Evolutionary conservation across 2,797 vertebrate genomes (phyloP).

Genomic region (Scolopax rusticola): DNA sequence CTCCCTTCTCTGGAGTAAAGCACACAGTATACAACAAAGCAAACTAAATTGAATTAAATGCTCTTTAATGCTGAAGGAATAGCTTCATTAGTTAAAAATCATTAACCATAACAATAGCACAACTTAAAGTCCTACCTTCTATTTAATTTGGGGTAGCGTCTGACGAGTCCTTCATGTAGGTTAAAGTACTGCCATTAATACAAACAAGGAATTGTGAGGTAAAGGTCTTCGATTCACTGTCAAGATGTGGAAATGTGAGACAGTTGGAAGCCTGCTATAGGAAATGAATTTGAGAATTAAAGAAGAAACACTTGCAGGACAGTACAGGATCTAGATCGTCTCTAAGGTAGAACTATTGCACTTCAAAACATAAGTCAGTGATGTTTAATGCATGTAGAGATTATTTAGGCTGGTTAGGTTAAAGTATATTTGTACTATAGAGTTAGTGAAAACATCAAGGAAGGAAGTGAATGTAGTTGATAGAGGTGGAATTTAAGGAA

Average conservation of each 20-base stretch:
- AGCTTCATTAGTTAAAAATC: background rate
- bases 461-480: background rate
- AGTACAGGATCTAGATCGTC: background rate
- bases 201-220: background rate
- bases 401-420: background rate
- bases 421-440: background rate
- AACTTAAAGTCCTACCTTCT: background rate
- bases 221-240: background rate
- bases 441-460: background rate
- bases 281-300: background rate
- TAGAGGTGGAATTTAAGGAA: background rate
- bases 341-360: background rate
- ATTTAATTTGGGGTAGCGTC: background rate
- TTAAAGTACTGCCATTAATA: background rate
- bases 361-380: background rate
- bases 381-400: background rate
- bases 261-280: rapidly evolving
- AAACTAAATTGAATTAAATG: background rate
- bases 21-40: background rate
- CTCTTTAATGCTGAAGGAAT: background rate
- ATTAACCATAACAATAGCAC: background rate
- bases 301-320: background rate
- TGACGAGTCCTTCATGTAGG: background rate
- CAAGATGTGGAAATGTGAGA: background rate
- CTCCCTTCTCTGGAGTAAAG: background rate